phyloP scores from a whole-genome alignment of 1,140 invertebrate species.

The Aphaenogaster rudis region DNA sequence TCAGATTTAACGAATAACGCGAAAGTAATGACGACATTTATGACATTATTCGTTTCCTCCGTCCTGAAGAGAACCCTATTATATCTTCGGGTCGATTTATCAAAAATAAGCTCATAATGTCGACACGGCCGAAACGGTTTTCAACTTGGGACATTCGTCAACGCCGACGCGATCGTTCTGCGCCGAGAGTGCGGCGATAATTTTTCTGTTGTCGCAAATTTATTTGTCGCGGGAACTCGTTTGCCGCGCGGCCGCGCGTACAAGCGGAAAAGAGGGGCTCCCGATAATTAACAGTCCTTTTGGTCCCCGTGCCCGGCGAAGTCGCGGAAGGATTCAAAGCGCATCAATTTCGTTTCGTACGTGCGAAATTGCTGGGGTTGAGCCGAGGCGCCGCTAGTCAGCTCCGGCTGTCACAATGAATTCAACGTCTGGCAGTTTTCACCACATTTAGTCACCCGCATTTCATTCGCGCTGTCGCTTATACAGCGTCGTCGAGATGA shows the following conservation, averaged over 20 bases:
- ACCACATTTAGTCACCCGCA: slow-evolving; percentile 64
- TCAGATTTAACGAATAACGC: not conserved
- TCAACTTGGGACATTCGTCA: slow-evolving; percentile 29
- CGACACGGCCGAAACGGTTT: slow-evolving; percentile 25
- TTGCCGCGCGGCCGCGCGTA: slow-evolving; percentile 19
- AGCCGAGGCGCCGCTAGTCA: slow-evolving; percentile 48
- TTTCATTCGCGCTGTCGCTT: slow-evolving; percentile 56
- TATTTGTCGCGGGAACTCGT: slow-evolving; percentile 44
- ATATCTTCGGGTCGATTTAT: slow-evolving; percentile 1
- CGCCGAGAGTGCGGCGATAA: slow-evolving; percentile 45
- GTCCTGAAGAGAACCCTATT: not conserved
- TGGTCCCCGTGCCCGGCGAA: slow-evolving; percentile 44
- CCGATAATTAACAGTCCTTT: slow-evolving; percentile 71
- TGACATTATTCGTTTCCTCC: not conserved
- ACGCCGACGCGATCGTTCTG: slow-evolving; percentile 11
- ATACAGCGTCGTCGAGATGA: slow-evolving; percentile 53
- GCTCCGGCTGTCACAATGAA: slow-evolving; percentile 68
- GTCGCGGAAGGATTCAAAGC: slow-evolving; percentile 69
- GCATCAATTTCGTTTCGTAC: slow-evolving; percentile 69
- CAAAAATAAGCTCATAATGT: slow-evolving; percentile 25
- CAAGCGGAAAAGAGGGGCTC: slow-evolving; percentile 20
- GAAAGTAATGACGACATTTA: not conserved
- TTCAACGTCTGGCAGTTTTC: slow-evolving; percentile 68
- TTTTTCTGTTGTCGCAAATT: slow-evolving; percentile 65
- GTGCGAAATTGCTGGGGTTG: slow-evolving; percentile 62